Percentiles rank a stretch among this genome's conserved stretches.
These are phyloP conservation scores for Andricus curvator DNA, from an alignment of 2,888 invertebrate species.

Conservation along the genomic window DNA sequence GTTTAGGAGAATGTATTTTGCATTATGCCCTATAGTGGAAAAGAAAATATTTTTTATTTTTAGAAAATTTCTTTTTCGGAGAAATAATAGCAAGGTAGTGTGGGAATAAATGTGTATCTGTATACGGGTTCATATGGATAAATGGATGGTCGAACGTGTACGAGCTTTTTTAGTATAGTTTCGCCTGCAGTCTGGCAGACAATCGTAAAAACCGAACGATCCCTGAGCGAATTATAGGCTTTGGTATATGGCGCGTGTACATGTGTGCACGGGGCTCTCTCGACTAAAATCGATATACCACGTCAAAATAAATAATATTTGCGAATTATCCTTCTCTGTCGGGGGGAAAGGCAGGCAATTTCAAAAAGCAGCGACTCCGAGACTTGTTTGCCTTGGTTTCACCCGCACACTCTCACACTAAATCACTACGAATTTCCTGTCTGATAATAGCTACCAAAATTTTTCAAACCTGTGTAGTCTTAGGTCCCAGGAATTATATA, in stretches of 20 bases:
- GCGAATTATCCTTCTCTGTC: conserved; percentile 63
- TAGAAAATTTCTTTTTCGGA: conserved; percentile 28
- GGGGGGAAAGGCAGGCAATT: conserved; percentile 56
- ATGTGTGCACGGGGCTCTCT: conserved; percentile 55
- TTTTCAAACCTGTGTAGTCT: neutral
- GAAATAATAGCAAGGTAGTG: conserved; percentile 35
- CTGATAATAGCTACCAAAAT: conserved; percentile 13
- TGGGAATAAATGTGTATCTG: conserved; percentile 41
- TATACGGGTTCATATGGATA: conserved; percentile 51
- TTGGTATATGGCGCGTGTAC: conserved; percentile 64
- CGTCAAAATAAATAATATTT: conserved; percentile 67
- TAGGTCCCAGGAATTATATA: neutral
- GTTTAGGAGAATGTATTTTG: conserved; percentile 9
- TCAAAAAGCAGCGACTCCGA: conserved; percentile 57
- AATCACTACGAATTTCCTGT: conserved; percentile 24
- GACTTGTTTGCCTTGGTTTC: conserved; percentile 49
- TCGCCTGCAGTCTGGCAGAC: conserved; percentile 72
- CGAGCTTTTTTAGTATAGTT: conserved; percentile 56
- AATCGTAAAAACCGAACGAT: conserved; percentile 77
- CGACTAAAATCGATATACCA: conserved; percentile 59
- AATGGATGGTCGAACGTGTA: conserved; percentile 44
- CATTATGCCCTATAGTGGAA: neutral
- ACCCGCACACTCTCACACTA: conserved; percentile 18
- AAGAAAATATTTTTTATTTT: conserved; percentile 2
- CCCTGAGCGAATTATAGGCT: conserved; percentile 76